Evolutionary conservation across 2,888 invertebrate species (phyloP), one percentile per base, ranked within the genome.

Genomic region (Encarsia formosa): DNA sequence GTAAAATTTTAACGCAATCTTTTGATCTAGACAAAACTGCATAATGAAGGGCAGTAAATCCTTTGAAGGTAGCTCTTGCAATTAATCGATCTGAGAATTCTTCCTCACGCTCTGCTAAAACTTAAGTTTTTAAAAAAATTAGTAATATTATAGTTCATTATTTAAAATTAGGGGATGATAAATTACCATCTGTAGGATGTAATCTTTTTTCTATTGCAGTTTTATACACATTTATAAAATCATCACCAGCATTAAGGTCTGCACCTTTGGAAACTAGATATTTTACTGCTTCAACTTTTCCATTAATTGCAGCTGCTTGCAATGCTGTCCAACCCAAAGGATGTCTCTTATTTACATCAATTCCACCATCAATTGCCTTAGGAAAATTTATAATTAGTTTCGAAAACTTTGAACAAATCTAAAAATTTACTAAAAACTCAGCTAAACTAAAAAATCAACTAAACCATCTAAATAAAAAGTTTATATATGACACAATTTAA

Each of bases 1-100:
- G 75, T 45, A 93, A 77, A 32, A 81, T 74, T 64, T 79, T 76
- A 5, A 87, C 82, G 31, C 83, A 78, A 19, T 78, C 78, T 3
- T 77, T 65, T 59, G 86, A 83, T 75, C 91, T 86, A 2, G 83
- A 80, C 38, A 94, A 76, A 44, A 86, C 89, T 9, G 93, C 92
- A 77, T 94, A 94, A 75, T 94, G 93, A 59, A 94, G 78, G 42
- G 92, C 84, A 49, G 93, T 92, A 75, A 90, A 91, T 26, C 91
- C 92, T 59, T 84, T 79, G 74, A 90, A 93, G 8, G 85, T 86
- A 1, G 87, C 88, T 63, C 83, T 79, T 62, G 80, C 82, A 67
- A 84, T 85, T 70, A 87, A 78, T 37, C 80, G 75, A 62, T 82
- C 79, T 62, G 84, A 85, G 75, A 94, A 94, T 71, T 93, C 91